These are phyloP conservation scores for Cynopterus sphinx DNA, from an alignment of 2,797 vertebrate genomes.

Conservation along the genomic window DNA sequence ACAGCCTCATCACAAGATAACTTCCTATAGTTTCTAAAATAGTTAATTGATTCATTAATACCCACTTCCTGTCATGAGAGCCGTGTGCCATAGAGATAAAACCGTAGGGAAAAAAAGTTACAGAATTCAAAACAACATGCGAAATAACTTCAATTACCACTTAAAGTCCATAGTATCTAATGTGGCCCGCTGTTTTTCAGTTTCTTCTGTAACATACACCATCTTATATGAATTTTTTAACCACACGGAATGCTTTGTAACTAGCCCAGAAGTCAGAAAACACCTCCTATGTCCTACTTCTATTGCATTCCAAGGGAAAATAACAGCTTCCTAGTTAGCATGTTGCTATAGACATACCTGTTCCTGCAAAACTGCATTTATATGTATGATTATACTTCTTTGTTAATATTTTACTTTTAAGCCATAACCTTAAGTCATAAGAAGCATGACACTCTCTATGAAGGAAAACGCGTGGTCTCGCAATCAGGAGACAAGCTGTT, in stretches of 20 bases:
- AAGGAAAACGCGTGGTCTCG: background rate
- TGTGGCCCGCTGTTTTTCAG: background rate
- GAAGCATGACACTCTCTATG: background rate
- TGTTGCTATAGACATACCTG: background rate
- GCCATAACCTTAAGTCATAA: background rate
- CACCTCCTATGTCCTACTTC: background rate
- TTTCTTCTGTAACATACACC: background rate
- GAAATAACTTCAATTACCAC: background rate
- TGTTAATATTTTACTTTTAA: background rate
- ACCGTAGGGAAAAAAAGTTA: background rate
- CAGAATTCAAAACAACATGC: background rate
- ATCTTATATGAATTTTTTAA: background rate
- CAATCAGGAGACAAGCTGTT: background rate
- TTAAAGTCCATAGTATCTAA: background rate
- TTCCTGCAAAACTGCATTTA: background rate
- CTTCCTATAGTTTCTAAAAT: background rate
- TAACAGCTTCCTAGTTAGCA: background rate
- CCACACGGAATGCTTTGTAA: fast-evolving
- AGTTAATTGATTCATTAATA: background rate
- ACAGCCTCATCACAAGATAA: background rate
- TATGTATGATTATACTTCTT: background rate
- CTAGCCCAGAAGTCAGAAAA: background rate
- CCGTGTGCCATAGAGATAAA: background rate
- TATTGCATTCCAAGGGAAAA: background rate
- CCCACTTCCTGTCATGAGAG: background rate